Base-by-base conservation (phyloP, 2,888 invertebrate genomes). In the Cryptus viduatorius region DNA sequence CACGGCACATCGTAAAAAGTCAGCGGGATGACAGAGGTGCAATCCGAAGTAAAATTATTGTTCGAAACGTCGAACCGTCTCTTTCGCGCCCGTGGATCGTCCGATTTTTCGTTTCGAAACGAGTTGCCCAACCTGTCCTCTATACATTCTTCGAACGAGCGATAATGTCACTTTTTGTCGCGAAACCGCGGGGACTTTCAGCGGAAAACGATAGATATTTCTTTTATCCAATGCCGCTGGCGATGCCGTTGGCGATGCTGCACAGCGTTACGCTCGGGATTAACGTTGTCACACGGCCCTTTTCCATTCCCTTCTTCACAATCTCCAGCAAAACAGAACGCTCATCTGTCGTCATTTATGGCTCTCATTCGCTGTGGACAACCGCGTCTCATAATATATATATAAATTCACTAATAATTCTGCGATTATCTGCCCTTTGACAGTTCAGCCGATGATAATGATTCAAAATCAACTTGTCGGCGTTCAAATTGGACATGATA, bases 381-480 rank as follows among this genome's bases (percentile, higher is more conserved):
- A 12, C 3, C 0, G 46, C 64, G 10, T 8, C 71, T 37, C 16
- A 31, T 29, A 72, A 19, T 12, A 65, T 53, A 14, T 50, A 29
- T 65, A 10, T 42, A 10, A 24, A 76, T 65, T 65, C 44, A 29
- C 12, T 73, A 61, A 73, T 72, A 67, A 77, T 68, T 59, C 12
- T 16, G 50, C 48, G 14, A 72, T 65, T 42, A 71, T 72, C 42
- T 24, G 67, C n/a, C 44, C 37, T 75, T 75, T 80, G 80, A 10
- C 94, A 98, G 98, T 98, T 95, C 96, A 97, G 4, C 98, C 98
- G 12, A 97, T 97, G 95, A 97, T 98, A 86, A 96, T 96, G 91
- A 97, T 98, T 90, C 96, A 96, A 90, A 97, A 97, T 94, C 97
- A 97, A 94, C 94, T 98, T 87, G 97, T 98, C 14, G 98, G 97